Base-by-base conservation (phyloP, 2,888 invertebrate species). In the Orthosia gracilis region DNA sequence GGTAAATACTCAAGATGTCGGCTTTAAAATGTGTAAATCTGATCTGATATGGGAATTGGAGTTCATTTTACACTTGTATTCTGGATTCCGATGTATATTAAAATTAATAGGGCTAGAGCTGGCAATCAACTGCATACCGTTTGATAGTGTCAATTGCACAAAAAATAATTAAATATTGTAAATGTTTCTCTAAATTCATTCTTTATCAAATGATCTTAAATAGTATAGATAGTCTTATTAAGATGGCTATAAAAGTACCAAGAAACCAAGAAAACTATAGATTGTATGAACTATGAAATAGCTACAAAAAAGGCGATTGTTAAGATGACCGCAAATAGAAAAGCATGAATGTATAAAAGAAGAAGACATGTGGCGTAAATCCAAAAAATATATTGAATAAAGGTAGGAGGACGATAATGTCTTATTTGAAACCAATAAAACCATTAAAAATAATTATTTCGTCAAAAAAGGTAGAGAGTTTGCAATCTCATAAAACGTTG, bases 11-110 rank as follows among this genome's bases (percentile, higher is more conserved):
- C 58, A 80, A 75, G 71, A 84, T 80, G 80, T 75, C 80, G 55
- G 76, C 76, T 71, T 82, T 81, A 69, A 79, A 61, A 80, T 62
- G 75, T 68, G 54, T 83, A 80, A 69, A 80, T 81, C 69, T 79
- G 73, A 73, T 47, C 61, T 78, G 52, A 68, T 83, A 69, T 83
- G 70, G 84, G 69, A 83, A 83, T 62, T 40, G 4, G 47, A 67
- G 64, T 58, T 70, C 2, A 69, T 82, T 82, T 62, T 63, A 66
- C 45, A 64, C 57, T 63, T 47, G 47, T 73, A 61, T 69, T 78
- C 55, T 82, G 59, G 67, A 80, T 74, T 74, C 74, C 62, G 4
- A 66, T 21, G 52, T 49, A 63, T 66, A 47, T 81, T 26, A 75
- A 63, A 80, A 74, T 77, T 31, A 3, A 47, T 45, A 65, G 12